Base-by-base conservation (phyloP, 2,797 vertebrate genomes). In the Neosalanx taihuensis region DNA sequence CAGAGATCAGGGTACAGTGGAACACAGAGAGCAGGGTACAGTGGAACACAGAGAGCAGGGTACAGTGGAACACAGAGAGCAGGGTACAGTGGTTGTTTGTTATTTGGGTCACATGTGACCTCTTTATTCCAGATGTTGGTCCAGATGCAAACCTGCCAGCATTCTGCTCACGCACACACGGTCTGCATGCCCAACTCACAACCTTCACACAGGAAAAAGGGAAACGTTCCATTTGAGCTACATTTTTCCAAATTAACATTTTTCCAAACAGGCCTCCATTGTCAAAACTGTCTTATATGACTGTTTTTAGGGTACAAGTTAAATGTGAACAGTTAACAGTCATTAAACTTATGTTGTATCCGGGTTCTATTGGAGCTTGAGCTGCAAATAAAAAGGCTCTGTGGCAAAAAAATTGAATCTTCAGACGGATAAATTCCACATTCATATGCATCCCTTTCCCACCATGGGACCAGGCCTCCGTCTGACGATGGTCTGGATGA, bases 91-190 rank as follows among this genome's bases (percentile, higher is more conserved):
- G 70, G 60, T 73, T 75, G 67, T 59, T 75, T 81, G 76, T 78
- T 80, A 86, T 86, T 81, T 86, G 84, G 85, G 87, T 88, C 84
- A 85, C 85, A 85, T 84, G 77, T 81, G 81, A 81, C 83, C 79
- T 76, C 81, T 77, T 75, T 86, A 51, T 80, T 84, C 87, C 91
- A 92, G 89, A 91, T 91, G 90, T 88, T 81, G 83, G 75, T 51
- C 85, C 91, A 90, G 85, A 82, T 91, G 89, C 74, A 72, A 72
- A 75, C 83, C 83, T 89, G 88, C 83, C 89, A 74, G 80, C 5
- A 51, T 79, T 73, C 81, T 85, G 88, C 79, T 81, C 82, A 75
- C 23, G 73, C 72, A 70, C 72, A 76, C 81, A 64, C 67, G 4
- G 18, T 79, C 82, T 83, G 89, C 85, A 86, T 87, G 84, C 81